These are phyloP conservation scores for Trematomus bernacchii DNA, from an alignment of 2,797 vertebrate genomes.

Conservation along the genomic window DNA sequence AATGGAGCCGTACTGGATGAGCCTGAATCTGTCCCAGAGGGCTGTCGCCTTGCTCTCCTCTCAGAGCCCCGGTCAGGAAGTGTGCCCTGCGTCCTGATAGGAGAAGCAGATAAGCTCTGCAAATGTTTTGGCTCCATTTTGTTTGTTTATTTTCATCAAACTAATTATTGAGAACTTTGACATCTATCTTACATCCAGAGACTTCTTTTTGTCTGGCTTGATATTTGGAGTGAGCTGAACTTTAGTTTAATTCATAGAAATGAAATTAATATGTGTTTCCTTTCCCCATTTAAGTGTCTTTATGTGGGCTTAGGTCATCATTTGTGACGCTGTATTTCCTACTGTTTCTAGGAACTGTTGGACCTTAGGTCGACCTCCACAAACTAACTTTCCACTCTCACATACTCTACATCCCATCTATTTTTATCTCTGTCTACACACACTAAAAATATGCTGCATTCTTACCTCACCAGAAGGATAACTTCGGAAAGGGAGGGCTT, in stretches of 20 bases:
- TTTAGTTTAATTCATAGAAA: not conserved
- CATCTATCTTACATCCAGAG: constrained; percentile 25
- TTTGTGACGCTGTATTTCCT: not conserved
- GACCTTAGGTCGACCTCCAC: not conserved
- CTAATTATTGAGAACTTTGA: constrained; percentile 60
- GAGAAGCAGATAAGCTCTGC: constrained; percentile 74
- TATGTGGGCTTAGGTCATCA: not conserved
- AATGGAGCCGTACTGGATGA: constrained; percentile 27
- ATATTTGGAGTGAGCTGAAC: constrained; percentile 29
- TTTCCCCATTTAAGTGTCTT: constrained; percentile 1
- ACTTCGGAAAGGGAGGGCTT: not conserved
- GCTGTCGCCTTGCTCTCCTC: constrained; percentile 42
- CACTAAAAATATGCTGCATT: not conserved
- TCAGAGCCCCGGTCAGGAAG: constrained; percentile 78
- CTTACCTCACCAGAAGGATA: not conserved
- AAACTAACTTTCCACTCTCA: not conserved
- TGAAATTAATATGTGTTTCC: not conserved
- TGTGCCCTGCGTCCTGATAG: constrained; percentile 73
- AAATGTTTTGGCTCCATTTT: constrained; percentile 72
- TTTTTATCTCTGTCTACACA: constrained; percentile 3
- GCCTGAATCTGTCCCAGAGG: constrained; percentile 49
- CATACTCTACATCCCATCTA: not conserved
- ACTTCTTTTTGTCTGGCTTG: constrained; percentile 6
- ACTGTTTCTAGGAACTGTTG: not conserved
- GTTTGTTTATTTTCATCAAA: constrained; percentile 73